phyloP scores from a whole-genome alignment of 2,888 invertebrate genomes.

The Hesperia comma region DNA sequence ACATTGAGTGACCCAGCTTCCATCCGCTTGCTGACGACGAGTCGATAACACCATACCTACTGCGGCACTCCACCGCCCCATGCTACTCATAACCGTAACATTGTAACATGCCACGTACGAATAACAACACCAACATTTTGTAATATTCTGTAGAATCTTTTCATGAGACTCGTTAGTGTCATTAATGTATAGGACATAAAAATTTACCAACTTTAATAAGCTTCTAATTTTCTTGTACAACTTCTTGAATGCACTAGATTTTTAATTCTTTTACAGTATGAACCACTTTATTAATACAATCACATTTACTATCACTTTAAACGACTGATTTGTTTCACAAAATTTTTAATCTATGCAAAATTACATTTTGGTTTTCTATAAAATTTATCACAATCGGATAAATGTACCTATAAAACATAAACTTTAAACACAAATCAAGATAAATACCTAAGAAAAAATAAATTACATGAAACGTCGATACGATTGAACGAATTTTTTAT shows the following conservation, averaged over 20 bases:
- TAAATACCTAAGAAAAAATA: too few relatives aligned
- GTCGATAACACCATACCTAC: constrained; percentile 42
- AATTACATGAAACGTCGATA: too few relatives aligned
- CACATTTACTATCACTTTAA: background rate
- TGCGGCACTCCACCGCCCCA: constrained; percentile 41
- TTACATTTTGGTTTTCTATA: too few relatives aligned
- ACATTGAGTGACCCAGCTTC: constrained; percentile 49
- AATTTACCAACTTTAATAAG: background rate
- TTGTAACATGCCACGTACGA: constrained; percentile 15
- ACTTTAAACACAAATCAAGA: too few relatives aligned
- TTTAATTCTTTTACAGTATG: background rate
- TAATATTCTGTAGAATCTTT: constrained; percentile 4
- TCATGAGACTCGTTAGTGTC: background rate
- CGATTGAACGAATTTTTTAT: too few relatives aligned
- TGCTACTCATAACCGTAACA: constrained; percentile 18
- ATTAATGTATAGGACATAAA: background rate
- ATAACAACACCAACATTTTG: constrained; percentile 12
- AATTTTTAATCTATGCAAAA: background rate
- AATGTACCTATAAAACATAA: too few relatives aligned
- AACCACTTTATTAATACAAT: too few relatives aligned
- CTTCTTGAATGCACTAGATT: background rate
- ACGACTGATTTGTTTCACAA: background rate
- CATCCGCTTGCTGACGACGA: constrained; percentile 61
- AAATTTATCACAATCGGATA: too few relatives aligned
- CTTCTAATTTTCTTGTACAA: background rate